A percentile compares a stretch with the other conserved stretches of the same genome.
These are phyloP conservation scores for Stomatorhinus walkeri DNA, from an alignment of 2,797 vertebrate species.

Conservation along the genomic window DNA sequence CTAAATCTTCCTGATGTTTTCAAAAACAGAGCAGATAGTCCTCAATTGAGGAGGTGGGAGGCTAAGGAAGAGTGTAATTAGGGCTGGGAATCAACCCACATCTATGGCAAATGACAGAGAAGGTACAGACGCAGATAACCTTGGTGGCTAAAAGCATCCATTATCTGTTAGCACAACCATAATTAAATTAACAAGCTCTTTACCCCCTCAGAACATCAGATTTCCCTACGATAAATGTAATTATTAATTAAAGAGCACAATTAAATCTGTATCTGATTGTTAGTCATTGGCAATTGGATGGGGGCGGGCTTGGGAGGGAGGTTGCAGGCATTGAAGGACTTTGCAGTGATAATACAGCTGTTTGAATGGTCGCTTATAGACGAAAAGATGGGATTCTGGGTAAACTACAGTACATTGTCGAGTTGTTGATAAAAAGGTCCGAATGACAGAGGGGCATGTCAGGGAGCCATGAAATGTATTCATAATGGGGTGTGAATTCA, in stretches of 20 bases:
- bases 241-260: conserved; percentile 72
- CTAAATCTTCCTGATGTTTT: background rate
- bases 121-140: conserved; percentile 66
- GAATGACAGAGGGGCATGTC: background rate
- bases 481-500: background rate
- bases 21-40: background rate
- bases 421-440: background rate
- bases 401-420: background rate
- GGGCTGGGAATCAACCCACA: conserved; percentile 26
- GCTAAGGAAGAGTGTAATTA: conserved; percentile 22
- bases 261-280: conserved; percentile 66
- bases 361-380: background rate
- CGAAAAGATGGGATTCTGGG: background rate
- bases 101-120: conserved; percentile 57
- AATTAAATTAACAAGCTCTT: conserved; percentile 62
- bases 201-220: conserved; percentile 49
- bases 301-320: conserved; percentile 26
- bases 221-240: conserved; percentile 66
- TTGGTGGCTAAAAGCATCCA: conserved; percentile 69
- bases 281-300: conserved; percentile 50
- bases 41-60: conserved; percentile 36
- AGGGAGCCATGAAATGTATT: background rate
- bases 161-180: conserved; percentile 61
- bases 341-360: background rate
- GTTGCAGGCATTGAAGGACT: conserved; percentile 4